phyloP scores from a whole-genome alignment of 2,113 vertebrate species.

The Oryctolagus cuniculus region DNA sequence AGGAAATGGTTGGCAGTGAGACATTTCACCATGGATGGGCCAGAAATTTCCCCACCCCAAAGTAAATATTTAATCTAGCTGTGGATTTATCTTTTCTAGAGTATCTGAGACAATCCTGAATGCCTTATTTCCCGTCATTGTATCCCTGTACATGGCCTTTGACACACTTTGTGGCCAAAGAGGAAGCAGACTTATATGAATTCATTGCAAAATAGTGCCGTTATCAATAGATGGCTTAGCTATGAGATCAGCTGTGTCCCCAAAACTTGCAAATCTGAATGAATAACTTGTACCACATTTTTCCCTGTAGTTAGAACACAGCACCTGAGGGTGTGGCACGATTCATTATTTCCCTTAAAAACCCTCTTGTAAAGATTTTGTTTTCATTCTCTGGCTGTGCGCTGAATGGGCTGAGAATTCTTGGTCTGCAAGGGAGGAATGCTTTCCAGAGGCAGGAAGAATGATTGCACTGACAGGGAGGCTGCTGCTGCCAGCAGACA shows the following conservation, averaged over 20 bases:
- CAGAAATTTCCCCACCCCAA: neutral
- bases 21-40: neutral
- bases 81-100: neutral
- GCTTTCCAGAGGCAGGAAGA: neutral
- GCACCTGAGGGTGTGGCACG: neutral
- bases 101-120: neutral
- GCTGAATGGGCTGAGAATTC: constrained; percentile 9
- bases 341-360: constrained; percentile 14
- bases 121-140: neutral
- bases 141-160: neutral
- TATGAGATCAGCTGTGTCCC: neutral
- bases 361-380: neutral
- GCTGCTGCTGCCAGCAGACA: neutral
- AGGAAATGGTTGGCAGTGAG: no score
- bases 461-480: neutral
- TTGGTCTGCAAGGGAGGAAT: neutral
- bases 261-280: neutral
- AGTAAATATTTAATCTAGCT: neutral
- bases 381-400: neutral
- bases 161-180: neutral
- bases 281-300: neutral
- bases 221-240: neutral
- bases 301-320: neutral
- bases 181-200: neutral
- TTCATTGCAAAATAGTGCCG: neutral